These are phyloP conservation scores for Tyria jacobaeae DNA, from an alignment of 2,888 invertebrate species.

Conservation along the genomic window DNA sequence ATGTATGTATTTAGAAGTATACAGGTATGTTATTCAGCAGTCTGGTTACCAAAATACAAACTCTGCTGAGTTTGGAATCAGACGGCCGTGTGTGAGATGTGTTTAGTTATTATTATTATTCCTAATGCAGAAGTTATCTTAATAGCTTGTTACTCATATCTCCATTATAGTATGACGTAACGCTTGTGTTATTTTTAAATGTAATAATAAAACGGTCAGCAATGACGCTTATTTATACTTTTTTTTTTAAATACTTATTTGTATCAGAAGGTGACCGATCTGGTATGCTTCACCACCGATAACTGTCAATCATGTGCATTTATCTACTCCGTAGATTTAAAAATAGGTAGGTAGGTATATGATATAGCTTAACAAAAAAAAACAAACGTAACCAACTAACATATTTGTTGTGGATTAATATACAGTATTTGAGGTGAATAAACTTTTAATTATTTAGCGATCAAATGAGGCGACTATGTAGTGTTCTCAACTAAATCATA, in stretches of 20 bases:
- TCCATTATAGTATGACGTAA: neutral
- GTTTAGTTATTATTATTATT: no score
- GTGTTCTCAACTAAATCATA: neutral
- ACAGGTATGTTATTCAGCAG: no score
- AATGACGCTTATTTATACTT: neutral
- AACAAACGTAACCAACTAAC: neutral
- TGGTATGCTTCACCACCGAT: no score
- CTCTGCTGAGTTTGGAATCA: no score
- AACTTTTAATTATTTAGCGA: constrained; percentile 4
- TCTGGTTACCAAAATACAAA: no score
- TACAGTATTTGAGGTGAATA: neutral
- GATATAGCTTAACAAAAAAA: neutral
- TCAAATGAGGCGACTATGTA: neutral
- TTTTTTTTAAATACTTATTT: neutral
- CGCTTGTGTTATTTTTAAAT: neutral
- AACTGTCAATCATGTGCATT: neutral
- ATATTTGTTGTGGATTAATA: neutral
- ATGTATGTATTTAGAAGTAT: no score
- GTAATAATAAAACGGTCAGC: neutral
- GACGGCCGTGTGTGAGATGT: no score
- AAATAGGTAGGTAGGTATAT: no score
- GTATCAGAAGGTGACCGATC: neutral
- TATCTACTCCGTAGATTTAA: neutral
- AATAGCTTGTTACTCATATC: neutral
- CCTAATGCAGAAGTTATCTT: no score